Base-by-base conservation (phyloP, 2,888 invertebrate genomes). In the Marronus borbonicus region DNA sequence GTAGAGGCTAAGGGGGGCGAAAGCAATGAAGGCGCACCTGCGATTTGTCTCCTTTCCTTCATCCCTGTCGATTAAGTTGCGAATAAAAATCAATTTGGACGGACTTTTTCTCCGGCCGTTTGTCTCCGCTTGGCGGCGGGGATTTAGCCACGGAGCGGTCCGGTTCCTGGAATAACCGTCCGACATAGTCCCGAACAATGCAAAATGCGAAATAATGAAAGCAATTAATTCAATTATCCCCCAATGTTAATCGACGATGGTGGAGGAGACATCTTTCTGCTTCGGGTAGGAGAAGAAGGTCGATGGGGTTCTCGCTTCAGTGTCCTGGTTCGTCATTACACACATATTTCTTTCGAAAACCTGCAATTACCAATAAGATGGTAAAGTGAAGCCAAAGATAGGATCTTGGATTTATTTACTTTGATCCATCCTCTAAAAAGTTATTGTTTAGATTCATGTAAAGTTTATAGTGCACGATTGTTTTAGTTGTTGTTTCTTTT, bases 151-250 rank as follows among this genome's bases (percentile, higher is more conserved):
- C 55, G 83, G 84, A 36, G 31, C 31, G 85, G 86, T 87, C 87
- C 86, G 44, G 44, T 44, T 44, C 44, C 8, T 12, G 44, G 12
- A 44, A 44, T 44, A 44, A 44, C 44, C 44, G 86, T 84, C 84
- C 81, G 81, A 78, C 80, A 81, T 84, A 80, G 82, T 83, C 84
- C 69, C 85, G 85, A 87, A 86, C 87, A 87, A 86, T 87, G 85
- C 86, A 85, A 85, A 86, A 88, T 88, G 88, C 86, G 86, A 88
- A 89, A 89, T 90, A 89, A 90, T 89, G 89, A 89, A 87, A 84
- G 89, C 87, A 89, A 90, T 90, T 90, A 89, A 90, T 90, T 89
- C 89, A 89, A 90, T 89, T 89, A 89, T 89, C 89, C 89, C 20
- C 65, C 20, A 7, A 66, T 66, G 66, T 66, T 66, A 66, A 66